Evolutionary conservation across 2,113 vertebrate genomes (phyloP), one percentile per base, ranked within the genome.

Genomic region (Leucopsar rothschildi): DNA sequence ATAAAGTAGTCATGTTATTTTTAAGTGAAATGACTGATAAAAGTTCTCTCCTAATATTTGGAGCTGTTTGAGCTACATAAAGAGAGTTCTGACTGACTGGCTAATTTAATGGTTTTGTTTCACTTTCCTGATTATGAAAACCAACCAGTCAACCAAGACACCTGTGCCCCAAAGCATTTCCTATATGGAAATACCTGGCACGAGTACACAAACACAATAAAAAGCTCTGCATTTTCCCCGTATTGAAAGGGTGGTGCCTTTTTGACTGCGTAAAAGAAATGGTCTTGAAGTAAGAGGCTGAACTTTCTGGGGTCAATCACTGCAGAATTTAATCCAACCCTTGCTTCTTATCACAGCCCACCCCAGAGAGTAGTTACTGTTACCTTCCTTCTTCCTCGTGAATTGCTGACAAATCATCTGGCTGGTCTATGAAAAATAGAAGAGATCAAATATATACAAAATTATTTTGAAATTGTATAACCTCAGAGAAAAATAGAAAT

Each of bases 391-490:
- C 49, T 60, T 90, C 57, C 75, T 28, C 15, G 61, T 44, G 66
- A 96, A 95, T 68, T 94, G 42, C 86, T 95, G 73, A 89, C 77
- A 87, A 92, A 83, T 84, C 66, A 60, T 50, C 22, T 9, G 2
- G 3, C 35, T 73, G 10, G 47, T 64, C 35, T 60, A 40, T 56
- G 69, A 71, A 91, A 96, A 96, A 93, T 15, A 89, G 80, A 70
- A 92, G 29, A 88, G 71, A 86, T 76, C 66, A 86, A 90, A 88
- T 77, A 68, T n/a, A 65, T 40, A 88, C n/a, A 77, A 91, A 91
- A 88, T 93, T 81, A 90, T 87, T 93, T 90, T 82, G 49, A 93
- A 94, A 93, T 75, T 7, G 3, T 90, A 68, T 81, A 88, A 91
- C 57, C 22, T 83, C 28, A n/a, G 78, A 87, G 78, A 87, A 90